These are phyloP conservation scores for Arvicanthis niloticus DNA, from an alignment of 2,113 vertebrate genomes.

Conservation along the genomic window DNA sequence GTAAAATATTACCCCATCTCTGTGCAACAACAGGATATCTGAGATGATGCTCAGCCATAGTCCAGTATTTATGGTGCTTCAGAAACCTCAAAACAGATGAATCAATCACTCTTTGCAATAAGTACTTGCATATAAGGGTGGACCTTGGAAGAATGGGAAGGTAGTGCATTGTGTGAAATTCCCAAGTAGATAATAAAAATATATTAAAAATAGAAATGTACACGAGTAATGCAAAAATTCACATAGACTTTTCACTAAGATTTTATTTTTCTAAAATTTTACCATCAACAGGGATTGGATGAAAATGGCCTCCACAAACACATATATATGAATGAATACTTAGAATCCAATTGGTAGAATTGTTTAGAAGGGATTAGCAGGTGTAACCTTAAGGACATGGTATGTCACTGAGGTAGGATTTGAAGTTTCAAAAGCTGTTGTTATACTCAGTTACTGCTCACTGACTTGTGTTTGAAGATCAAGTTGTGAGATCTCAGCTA, in stretches of 20 bases:
- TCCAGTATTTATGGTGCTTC: no score
- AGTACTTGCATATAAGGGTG: no score
- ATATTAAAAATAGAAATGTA: not conserved
- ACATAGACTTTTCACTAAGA: not conserved
- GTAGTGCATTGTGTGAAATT: not conserved
- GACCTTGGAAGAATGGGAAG: not conserved
- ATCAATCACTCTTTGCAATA: no score
- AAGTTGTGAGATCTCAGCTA: not conserved
- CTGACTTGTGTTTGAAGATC: not conserved
- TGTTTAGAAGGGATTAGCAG: not conserved
- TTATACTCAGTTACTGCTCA: not conserved
- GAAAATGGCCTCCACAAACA: not conserved
- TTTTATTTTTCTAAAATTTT: not conserved
- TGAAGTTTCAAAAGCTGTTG: not conserved
- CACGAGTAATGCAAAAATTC: not conserved
- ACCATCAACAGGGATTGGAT: not conserved
- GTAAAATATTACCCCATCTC: no score
- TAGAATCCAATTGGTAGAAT: not conserved
- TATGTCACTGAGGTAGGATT: not conserved
- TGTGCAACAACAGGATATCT: no score
- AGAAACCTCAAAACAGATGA: no score
- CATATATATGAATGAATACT: no score
- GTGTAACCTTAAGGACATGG: not conserved
- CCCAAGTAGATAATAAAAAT: not conserved
- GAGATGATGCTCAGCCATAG: no score